Conservation (phyloP, 37 sponge, comb jelly and placozoan genomes). For the Spongilla lacustris region DNA sequence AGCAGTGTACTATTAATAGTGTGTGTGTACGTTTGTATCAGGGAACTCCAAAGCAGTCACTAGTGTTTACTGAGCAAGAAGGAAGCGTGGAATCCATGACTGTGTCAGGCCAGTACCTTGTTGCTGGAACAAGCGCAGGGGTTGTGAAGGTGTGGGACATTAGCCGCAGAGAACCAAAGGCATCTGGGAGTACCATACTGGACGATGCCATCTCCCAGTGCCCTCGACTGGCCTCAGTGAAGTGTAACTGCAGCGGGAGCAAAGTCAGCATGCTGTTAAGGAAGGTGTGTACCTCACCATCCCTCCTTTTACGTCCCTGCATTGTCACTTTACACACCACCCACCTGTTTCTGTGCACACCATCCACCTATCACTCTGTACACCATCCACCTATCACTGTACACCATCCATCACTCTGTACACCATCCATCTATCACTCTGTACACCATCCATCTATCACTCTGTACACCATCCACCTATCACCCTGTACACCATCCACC, state of each 20-base stretch:
- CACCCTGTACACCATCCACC: no score
- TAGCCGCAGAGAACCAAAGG: slow-evolving; percentile 77
- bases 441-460: no score
- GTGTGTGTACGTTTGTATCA: slow-evolving; percentile 16
- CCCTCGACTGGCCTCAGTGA: slow-evolving; percentile 40
- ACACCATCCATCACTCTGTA: no score
- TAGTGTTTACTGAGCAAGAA: slow-evolving; percentile 71
- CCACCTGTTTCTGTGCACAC: no score
- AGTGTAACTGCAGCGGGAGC: slow-evolving; percentile 74
- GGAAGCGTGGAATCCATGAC: slow-evolving; percentile 65
- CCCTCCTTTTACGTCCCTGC: no score
- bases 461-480: no score
- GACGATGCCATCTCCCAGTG: not conserved
- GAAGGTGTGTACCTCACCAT: slow-evolving; percentile 12
- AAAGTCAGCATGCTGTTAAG: slow-evolving; percentile 56
- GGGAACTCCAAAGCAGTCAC: slow-evolving; percentile 89
- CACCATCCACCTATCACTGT: no score
- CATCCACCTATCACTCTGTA: no score
- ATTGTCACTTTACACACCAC: no score
- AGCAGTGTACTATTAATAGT: not conserved
- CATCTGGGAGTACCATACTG: slow-evolving; percentile 24
- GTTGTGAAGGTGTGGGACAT: slow-evolving; percentile 89
- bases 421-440: no score
- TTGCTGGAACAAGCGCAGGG: slow-evolving; percentile 61
- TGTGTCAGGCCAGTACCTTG: slow-evolving; percentile 69